phyloP scores from a whole-genome alignment of 2,797 vertebrate species.

The Garrulus glandarius region DNA sequence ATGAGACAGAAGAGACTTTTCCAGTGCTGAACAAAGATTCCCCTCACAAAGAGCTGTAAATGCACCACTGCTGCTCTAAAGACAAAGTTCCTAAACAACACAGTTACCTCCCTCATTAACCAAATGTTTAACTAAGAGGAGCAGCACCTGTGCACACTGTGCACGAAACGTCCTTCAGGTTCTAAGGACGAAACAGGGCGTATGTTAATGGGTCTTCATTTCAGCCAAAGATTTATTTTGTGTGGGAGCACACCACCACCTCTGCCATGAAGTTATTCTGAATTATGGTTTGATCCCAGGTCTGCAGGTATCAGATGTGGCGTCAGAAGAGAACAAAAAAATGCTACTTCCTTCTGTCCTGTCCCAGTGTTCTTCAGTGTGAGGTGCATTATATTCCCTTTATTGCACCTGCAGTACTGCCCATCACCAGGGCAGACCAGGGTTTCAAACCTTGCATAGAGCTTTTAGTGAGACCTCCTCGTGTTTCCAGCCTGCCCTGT shows the following conservation, averaged over 20 bases:
- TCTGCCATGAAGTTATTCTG: background rate
- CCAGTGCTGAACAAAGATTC: background rate
- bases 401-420: background rate
- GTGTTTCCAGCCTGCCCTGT: background rate
- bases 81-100: background rate
- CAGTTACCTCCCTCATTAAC: background rate
- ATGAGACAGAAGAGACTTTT: background rate
- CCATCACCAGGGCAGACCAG: background rate
- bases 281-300: background rate
- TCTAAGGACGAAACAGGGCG: background rate
- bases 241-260: background rate
- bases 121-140: background rate
- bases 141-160: background rate
- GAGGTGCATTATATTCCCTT: background rate
- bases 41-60: background rate
- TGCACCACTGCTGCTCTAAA: background rate
- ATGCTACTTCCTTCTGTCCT: background rate
- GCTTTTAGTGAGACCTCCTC: background rate
- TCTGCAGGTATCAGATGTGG: background rate
- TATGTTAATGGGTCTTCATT: background rate
- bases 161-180: background rate
- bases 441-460: background rate
- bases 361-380: background rate
- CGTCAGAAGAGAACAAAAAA: background rate
- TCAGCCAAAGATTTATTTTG: background rate